Evolutionary conservation across 2,113 vertebrate genomes (phyloP), one percentile per base, ranked within the genome.

Genomic region (Charadrius vociferus): DNA sequence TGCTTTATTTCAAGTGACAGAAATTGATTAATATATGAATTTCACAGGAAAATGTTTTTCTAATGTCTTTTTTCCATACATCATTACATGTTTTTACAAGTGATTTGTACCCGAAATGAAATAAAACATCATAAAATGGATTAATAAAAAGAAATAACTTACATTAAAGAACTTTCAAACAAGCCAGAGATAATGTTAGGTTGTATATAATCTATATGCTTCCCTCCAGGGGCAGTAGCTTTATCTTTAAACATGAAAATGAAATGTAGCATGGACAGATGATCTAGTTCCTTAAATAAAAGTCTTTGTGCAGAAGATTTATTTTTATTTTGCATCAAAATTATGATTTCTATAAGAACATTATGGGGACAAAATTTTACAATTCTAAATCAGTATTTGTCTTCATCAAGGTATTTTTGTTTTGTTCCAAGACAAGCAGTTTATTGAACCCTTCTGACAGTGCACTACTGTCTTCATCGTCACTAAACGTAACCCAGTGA

Each of bases 71-170:
- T 52, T 78, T 9, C 30, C 47, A 11, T 77, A 90, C n/a, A 14
- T 88, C 18, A 50, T 70, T 77, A 58, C 29, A 20, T 58, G 36
- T 79, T 81, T 55, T 95, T 88, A 74, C 39, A 27, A 68, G 65
- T 2, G 24, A 53, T 85, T 66, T 75, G 34, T 93, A 94, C 50
- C 74, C 56, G 62, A 85, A 92, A 75, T 82, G 75, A 96, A 95
- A 79, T 84, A 72, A 88, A 91, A 85, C 81, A 81, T 78, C 81
- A 85, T 91, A 49, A 55, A 14, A 18, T 52, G 62, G 59, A 83
- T 97, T 95, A 95, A 93, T 91, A 81, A 89, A 94, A 93, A 93
- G 86, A 81, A 96, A 97, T 97, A 97, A 97, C 89, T 97, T 96
- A 97, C 20, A 86, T 53, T 71, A 94, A 77, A 74, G 83, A 62